Conservation (phyloP, 2,797 vertebrate genomes). For the Cercopithecus petaurista region DNA sequence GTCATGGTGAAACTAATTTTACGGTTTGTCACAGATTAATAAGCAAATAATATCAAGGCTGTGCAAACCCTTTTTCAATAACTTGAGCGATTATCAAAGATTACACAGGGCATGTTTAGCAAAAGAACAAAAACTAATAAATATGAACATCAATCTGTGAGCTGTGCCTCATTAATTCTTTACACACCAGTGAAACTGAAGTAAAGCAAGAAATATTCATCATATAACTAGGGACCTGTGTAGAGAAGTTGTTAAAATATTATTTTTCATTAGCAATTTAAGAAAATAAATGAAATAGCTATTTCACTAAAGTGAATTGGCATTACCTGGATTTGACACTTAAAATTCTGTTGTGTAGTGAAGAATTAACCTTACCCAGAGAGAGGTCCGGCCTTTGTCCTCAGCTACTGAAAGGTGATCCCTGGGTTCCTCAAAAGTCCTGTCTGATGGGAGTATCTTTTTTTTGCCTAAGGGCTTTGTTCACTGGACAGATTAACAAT, state of each 20-base stretch:
- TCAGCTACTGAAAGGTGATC: not conserved
- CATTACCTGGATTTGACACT: not conserved
- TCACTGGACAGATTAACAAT: not conserved
- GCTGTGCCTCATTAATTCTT: conserved; percentile 78
- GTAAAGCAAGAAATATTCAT: conserved; percentile 68
- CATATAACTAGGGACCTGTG: conserved; percentile 50
- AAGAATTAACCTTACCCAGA: not conserved
- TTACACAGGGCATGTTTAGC: conserved; percentile 69
- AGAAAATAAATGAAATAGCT: conserved; percentile 6
- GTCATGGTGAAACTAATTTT: conserved; percentile 70
- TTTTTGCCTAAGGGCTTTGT: not conserved
- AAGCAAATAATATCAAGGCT: conserved; percentile 75
- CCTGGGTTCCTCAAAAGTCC: not conserved
- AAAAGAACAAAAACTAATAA: conserved; percentile 68
- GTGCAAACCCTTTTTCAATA: conserved; percentile 63
- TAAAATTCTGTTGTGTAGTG: not conserved
- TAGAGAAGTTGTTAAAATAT: conserved; percentile 6
- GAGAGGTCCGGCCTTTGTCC: not conserved
- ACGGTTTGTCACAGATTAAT: conserved; percentile 72
- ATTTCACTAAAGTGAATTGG: conserved; percentile 19
- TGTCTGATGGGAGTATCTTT: not conserved
- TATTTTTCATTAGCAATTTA: conserved; percentile 47
- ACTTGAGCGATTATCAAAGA: conserved; percentile 72
- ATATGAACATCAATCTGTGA: conserved; percentile 74
- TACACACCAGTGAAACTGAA: conserved; percentile 62